These are phyloP conservation scores for Heliocidaris tuberculata DNA, from an alignment of 35 echinoderm and acorn worm genomes.

Conservation along the genomic window DNA sequence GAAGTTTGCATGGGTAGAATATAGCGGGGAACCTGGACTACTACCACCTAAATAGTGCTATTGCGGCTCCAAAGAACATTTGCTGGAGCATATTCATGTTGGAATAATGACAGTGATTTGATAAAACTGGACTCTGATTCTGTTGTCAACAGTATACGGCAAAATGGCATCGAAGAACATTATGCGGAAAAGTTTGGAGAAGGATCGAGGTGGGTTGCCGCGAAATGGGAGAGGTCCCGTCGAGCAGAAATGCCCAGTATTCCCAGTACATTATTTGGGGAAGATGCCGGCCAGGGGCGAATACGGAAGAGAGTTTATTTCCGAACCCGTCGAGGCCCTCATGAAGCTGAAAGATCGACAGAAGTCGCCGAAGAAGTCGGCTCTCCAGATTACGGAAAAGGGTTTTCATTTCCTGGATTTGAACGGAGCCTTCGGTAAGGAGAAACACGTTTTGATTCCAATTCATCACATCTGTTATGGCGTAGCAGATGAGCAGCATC, in stretches of 20 bases:
- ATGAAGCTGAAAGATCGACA: slow-evolving; percentile 72
- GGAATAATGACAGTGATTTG: background rate
- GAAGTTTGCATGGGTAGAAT: background rate
- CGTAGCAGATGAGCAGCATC: slow-evolving; percentile 88
- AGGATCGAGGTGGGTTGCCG: slow-evolving; percentile 31
- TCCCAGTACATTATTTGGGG: slow-evolving; percentile 88
- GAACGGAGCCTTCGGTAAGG: slow-evolving; percentile 95
- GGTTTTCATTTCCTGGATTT: slow-evolving; percentile 96
- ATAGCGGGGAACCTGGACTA: background rate
- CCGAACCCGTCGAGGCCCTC: slow-evolving; percentile 86
- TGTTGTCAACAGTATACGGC: background rate
- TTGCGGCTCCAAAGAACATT: background rate
- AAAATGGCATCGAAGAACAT: slow-evolving; percentile 77
- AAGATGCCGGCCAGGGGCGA: slow-evolving; percentile 93
- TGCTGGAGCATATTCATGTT: background rate
- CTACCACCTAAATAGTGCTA: background rate
- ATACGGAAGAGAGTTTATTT: slow-evolving; percentile 88
- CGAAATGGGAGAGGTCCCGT: background rate
- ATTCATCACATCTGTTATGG: slow-evolving; percentile 97
- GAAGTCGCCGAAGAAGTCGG: slow-evolving; percentile 65
- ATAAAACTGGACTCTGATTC: background rate
- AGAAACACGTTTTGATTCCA: slow-evolving; percentile 95
- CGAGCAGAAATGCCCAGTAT: slow-evolving; percentile 73
- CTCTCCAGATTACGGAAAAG: slow-evolving; percentile 79
- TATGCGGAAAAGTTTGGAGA: slow-evolving; percentile 70